Percentiles rank a stretch among this genome's conserved stretches.
phyloP scores from a whole-genome alignment of 2,888 invertebrate genomes.

The Agapostemon virescens region DNA sequence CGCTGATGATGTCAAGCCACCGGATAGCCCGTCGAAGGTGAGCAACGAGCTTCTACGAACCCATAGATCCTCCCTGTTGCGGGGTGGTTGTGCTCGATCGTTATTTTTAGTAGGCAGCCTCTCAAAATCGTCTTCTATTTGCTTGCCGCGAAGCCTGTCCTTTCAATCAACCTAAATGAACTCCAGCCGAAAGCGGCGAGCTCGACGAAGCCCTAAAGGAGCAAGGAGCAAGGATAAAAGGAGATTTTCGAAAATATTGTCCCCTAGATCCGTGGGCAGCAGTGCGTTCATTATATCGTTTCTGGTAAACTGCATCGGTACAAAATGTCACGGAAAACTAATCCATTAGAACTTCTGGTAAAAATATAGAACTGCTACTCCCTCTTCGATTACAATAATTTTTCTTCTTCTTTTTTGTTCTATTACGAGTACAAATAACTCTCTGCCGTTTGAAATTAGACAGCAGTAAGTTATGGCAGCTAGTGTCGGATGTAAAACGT shows the following conservation, averaged over 20 bases:
- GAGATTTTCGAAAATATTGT: slow-evolving; percentile 50
- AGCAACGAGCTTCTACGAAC: slow-evolving; percentile 30
- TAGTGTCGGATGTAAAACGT: no score
- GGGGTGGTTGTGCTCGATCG: slow-evolving; percentile 23
- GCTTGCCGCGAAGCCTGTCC: slow-evolving; percentile 31
- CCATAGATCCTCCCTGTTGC: slow-evolving; percentile 12
- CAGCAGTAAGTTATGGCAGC: no score
- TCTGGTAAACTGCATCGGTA: neutral
- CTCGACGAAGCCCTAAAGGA: slow-evolving; percentile 4
- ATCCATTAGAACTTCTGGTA: no score
- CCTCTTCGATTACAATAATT: no score
- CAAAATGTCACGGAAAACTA: neutral
- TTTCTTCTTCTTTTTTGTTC: no score
- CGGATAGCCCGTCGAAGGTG: slow-evolving; percentile 44
- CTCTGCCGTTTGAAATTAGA: no score
- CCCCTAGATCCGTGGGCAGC: slow-evolving; percentile 16
- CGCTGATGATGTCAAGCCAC: slow-evolving; percentile 57
- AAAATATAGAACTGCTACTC: no score
- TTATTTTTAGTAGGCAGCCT: slow-evolving; percentile 55
- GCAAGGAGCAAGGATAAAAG: slow-evolving; percentile 6
- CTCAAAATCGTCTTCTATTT: slow-evolving; percentile 50
- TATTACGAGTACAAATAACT: no score
- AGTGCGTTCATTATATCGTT: neutral
- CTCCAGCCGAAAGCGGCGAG: slow-evolving; percentile 34
- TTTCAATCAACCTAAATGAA: slow-evolving; percentile 58